Evolutionary conservation across 1,140 invertebrate genomes (phyloP).

Genomic region (Solen grandis): DNA sequence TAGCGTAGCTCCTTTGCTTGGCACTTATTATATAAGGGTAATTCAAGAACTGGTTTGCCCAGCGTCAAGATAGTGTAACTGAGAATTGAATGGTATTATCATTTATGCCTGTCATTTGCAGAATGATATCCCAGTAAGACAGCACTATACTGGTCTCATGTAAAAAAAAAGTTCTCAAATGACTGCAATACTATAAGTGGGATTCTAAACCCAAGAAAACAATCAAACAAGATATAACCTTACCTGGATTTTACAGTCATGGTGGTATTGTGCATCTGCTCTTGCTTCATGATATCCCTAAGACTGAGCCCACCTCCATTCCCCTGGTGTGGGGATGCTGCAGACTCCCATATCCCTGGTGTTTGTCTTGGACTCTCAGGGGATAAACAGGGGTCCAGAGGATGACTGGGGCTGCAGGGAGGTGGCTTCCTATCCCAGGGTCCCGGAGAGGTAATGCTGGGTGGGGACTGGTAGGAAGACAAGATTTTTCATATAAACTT

Average conservation of each 20-base stretch:
- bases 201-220: background rate
- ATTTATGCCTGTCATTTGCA: too few species aligned
- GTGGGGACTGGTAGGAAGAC: background rate
- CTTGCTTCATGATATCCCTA: slow-evolving; percentile 70
- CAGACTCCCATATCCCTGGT: background rate
- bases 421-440: too few species aligned
- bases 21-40: too few species aligned
- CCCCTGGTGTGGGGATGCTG: background rate
- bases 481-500: background rate
- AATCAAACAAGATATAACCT: background rate
- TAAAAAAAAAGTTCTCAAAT: too few species aligned
- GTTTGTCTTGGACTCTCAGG: background rate
- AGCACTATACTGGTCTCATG: too few species aligned
- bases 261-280: slow-evolving; percentile 29
- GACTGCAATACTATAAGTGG: too few species aligned
- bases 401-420: background rate
- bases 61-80: too few species aligned
- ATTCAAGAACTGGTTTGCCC: too few species aligned
- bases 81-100: too few species aligned
- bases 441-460: background rate
- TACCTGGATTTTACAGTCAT: background rate
- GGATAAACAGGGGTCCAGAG: background rate
- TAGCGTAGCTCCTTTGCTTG: too few species aligned
- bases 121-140: too few species aligned
- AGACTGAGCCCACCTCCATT: slow-evolving; percentile 46